Evolutionary conservation across 2,797 vertebrate species (phyloP), one percentile per base, ranked within the genome.

Genomic region (Champsocephalus esox): DNA sequence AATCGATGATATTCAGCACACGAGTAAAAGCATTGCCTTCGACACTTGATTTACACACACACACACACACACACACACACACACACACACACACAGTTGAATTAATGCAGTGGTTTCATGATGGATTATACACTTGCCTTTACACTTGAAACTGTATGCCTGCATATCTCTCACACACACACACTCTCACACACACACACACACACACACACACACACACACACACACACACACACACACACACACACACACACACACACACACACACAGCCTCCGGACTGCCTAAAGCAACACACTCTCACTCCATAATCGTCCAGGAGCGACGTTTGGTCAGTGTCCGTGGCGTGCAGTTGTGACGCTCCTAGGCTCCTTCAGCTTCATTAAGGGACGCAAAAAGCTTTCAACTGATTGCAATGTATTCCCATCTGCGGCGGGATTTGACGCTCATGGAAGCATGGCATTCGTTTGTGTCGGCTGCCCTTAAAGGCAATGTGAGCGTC

Each of bases 21-120:
- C 2, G 3, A 72, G 48, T 62, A 21, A 70, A 59, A 77, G 45
- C 24, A 16, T 3, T 65, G 43, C 56, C 51, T 67, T 58, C 17
- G 54, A 45, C 13, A 69, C 66, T 66, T 63, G 44, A 73, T 70
- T 71, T 66, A 34, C 68, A 66, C 32, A 43, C 34, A 67, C 21
- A 66, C n/a, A 46, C 50, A 46, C 45, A 21, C 34, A 34, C 34
- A 34, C 34, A 34, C 34, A 34, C 34, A 34, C 34, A 34, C 7
- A 34, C 34, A 34, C 6, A 34, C 34, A 34, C 5, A 34, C 32
- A 34, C 5, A 34, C 32, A 34, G 24, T 44, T 54, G 5, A n/a
- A 43, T 38, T 63, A 55, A 65, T 71, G 71, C 49, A 64, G 58
- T 34, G 52, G 32, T 21, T 48, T 19, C 28, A 2, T 60, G 57